Evolutionary conservation across 2,888 invertebrate genomes (phyloP).

Genomic region (Nemotelus nigrinus): DNA sequence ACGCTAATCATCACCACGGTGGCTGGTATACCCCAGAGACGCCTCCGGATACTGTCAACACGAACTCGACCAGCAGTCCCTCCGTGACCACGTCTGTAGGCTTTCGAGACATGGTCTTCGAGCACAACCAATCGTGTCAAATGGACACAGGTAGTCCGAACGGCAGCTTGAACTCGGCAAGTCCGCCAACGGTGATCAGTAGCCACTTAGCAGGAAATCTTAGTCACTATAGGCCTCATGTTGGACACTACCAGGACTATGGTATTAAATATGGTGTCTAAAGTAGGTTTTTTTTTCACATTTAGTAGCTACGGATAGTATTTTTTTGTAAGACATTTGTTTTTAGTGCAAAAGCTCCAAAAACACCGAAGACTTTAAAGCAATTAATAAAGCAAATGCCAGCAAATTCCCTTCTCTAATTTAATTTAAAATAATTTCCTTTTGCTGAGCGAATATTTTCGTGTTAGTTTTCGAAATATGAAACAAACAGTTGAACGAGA

Average conservation of each 20-base stretch:
- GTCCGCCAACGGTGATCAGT: slow-evolving; percentile 62
- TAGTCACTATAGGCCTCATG: slow-evolving; percentile 62
- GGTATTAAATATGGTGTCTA: slow-evolving; percentile 65
- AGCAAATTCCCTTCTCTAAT: neutral
- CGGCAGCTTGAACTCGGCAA: slow-evolving; percentile 64
- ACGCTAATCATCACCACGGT: slow-evolving; percentile 57
- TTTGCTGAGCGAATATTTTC: too few species aligned
- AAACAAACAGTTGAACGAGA: too few species aligned
- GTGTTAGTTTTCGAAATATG: too few species aligned
- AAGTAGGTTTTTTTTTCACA: slow-evolving; percentile 41
- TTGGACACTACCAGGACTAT: slow-evolving; percentile 65
- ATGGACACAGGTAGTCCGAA: slow-evolving; percentile 64
- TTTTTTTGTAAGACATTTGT: too few species aligned
- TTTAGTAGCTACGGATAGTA: too few species aligned
- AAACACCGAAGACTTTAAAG: too few species aligned
- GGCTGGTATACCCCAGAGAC: slow-evolving; percentile 66
- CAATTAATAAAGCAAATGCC: too few species aligned
- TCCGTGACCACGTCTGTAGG: slow-evolving; percentile 54
- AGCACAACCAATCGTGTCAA: slow-evolving; percentile 64
- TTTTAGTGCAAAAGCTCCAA: too few species aligned
- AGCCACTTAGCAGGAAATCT: slow-evolving; percentile 62
- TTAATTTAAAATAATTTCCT: neutral
- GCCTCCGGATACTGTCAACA: slow-evolving; percentile 57
- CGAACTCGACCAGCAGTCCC: slow-evolving; percentile 54
- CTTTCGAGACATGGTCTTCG: slow-evolving; percentile 65